These are phyloP conservation scores for Rynchops niger DNA, from an alignment of 2,113 vertebrate genomes.

Conservation along the genomic window DNA sequence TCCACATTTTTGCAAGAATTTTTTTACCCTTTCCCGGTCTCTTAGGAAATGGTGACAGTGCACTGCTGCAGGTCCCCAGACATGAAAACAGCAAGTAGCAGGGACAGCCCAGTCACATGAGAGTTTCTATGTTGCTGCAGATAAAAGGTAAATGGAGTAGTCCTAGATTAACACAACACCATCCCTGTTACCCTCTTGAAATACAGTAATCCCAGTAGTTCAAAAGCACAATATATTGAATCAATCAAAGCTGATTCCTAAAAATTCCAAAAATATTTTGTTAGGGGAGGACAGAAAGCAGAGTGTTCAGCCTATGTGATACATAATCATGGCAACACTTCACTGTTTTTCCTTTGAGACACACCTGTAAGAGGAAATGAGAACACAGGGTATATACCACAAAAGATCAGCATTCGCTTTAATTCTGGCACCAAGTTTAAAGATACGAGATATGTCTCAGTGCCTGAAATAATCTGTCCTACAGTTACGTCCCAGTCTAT, in stretches of 20 bases:
- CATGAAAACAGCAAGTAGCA: not conserved
- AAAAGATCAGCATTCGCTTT: not conserved
- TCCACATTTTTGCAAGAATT: not conserved
- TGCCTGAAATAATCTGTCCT: not conserved
- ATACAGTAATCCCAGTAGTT: not conserved
- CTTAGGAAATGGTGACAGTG: not conserved
- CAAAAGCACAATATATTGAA: not conserved
- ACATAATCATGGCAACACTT: not conserved
- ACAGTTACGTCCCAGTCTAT: not conserved
- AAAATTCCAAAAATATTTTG: not conserved
- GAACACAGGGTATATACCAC: not conserved
- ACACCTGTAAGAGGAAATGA: not conserved
- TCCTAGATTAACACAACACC: not conserved
- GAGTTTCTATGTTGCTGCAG: not conserved
- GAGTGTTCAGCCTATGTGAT: not conserved
- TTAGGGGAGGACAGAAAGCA: not conserved
- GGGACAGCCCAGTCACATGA: not conserved
- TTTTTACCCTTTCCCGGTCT: not conserved
- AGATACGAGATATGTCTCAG: not conserved
- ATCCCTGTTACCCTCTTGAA: not conserved
- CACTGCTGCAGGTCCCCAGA: not conserved
- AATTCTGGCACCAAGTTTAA: not conserved
- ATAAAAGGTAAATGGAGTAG: not conserved
- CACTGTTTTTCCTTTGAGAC: not conserved
- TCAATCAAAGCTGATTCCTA: not conserved